Evolutionary conservation across 2,113 vertebrate genomes (phyloP).

Genomic region (Leiothrix lutea): DNA sequence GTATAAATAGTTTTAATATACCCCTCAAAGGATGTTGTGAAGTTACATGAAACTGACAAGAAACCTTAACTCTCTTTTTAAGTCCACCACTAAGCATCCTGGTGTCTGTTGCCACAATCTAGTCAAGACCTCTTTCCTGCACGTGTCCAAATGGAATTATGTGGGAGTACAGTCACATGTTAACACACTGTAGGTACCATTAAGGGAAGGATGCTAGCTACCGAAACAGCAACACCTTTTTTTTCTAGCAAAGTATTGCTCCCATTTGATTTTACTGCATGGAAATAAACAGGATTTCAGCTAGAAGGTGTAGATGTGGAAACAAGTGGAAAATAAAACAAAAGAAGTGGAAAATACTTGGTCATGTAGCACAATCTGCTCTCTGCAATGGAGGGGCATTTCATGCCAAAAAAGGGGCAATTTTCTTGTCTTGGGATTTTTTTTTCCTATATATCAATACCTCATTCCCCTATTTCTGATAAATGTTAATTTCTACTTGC

Average conservation of each 20-base stretch:
- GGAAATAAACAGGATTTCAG: not conserved
- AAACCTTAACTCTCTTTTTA: not conserved
- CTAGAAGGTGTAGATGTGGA: not conserved
- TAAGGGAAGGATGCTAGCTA: not conserved
- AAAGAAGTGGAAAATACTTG: not conserved
- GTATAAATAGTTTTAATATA: not conserved
- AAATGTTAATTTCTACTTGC: not conserved
- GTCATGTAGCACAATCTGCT: not conserved
- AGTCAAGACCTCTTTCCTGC: not conserved
- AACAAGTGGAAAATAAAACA: no score
- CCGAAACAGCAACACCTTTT: not conserved
- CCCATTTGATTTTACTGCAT: not conserved
- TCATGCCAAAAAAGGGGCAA: fast-evolving
- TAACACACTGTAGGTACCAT: not conserved
- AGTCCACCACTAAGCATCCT: not conserved
- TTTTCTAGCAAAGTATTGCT: not conserved
- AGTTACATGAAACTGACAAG: not conserved
- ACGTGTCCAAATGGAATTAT: not conserved
- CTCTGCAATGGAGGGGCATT: not conserved
- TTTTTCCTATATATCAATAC: not conserved
- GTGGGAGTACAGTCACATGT: not conserved
- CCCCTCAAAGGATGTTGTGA: not conserved
- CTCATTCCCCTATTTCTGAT: not conserved
- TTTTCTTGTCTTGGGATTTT: not conserved
- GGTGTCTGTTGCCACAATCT: not conserved